phyloP scores from a whole-genome alignment of 2,797 vertebrate species.

The Epinephelus awoara region DNA sequence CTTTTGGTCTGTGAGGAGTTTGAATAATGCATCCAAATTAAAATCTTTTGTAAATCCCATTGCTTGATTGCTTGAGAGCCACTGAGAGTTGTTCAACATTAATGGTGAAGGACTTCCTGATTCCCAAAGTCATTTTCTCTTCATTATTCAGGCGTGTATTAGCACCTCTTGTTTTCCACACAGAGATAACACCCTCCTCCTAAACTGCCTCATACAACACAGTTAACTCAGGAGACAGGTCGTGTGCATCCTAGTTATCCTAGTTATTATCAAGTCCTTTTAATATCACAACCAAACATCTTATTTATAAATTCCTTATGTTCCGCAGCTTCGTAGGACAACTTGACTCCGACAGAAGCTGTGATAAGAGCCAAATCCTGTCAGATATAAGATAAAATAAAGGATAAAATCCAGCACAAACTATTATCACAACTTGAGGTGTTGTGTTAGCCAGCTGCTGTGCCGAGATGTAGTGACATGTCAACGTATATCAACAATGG shows the following conservation, averaged over 20 bases:
- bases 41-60: conserved; percentile 86
- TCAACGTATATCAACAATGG: neutral
- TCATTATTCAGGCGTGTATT: conserved; percentile 79
- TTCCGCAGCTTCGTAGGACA: neutral
- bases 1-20: conserved; percentile 81
- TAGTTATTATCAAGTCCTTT: neutral
- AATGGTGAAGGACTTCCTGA: conserved; percentile 84
- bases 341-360: neutral
- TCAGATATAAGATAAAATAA: neutral
- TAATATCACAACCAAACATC: neutral
- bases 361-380: neutral
- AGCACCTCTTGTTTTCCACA: conserved; percentile 74
- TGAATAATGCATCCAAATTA: conserved; percentile 87
- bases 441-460: neutral
- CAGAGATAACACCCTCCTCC: conserved; percentile 66
- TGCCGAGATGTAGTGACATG: neutral
- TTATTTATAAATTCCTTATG: neutral
- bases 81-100: conserved; percentile 83
- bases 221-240: conserved; percentile 32
- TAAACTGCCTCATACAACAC: conserved; percentile 56
- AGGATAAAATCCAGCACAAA: neutral
- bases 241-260: conserved; percentile 11
- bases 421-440: neutral
- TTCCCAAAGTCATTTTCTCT: conserved; percentile 84
- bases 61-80: conserved; percentile 86